Evolutionary conservation across 2,797 vertebrate species (phyloP), one percentile per base, ranked within the genome.

Genomic region (Rhynchotus rufescens): DNA sequence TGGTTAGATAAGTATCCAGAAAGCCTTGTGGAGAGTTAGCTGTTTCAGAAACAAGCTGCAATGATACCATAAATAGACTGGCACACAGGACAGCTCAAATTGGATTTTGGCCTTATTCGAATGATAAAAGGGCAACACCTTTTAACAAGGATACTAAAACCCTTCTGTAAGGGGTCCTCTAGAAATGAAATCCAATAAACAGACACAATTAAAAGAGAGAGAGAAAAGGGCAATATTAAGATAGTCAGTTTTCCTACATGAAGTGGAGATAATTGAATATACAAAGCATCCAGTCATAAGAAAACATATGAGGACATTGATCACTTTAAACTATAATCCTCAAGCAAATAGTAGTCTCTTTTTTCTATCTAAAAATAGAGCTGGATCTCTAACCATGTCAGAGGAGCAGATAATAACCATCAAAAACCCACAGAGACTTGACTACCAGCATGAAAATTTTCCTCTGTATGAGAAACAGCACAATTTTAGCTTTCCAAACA

Each of bases 31-130:
- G 61, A 82, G 69, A 16, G 40, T 80, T 91, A 86, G 22, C 42
- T 92, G 23, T 83, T n/a, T 69, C 80, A 79, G 82, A 87, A 92
- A 91, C 51, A 45, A 77, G 21, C 66, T 44, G 20, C 61, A 96
- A 90, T 85, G 66, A 88, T 57, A 54, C 56, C 89, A 96, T 94
- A 94, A 94, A 96, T 93, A 94, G 54, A 86, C 52, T 34, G 49
- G n/a, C 69, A 59, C 82, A 52, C 6, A 8, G 62, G 87, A 94
- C 78, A 61, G 45, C 52, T 91, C 81, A 88, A 67, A 90, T 22
- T 93, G 89, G 44, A 84, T 96, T 91, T 91, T 80, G 92, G 76
- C 64, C 52, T 40, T 42, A 71, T 84, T 36, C 6, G 1, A 74
- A 38, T 89, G 76, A 90, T 91, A 78, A 75, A 92, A 88, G 47